Base-by-base conservation (phyloP, 2,888 invertebrate genomes). In the Agriopis marginaria region DNA sequence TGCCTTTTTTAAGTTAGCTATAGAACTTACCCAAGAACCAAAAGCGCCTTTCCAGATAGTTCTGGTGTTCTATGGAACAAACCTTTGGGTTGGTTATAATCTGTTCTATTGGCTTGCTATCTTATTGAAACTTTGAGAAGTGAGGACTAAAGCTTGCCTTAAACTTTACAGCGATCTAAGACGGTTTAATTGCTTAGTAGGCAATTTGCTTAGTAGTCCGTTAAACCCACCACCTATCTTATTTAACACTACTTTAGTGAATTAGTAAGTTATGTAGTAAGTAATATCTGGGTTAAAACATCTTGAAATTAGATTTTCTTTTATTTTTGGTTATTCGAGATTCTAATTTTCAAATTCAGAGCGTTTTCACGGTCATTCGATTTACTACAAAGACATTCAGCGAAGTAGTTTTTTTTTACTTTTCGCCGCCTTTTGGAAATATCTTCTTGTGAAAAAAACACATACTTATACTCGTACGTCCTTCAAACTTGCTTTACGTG, bases 11-110 rank as follows among this genome's bases (percentile, higher is more conserved):
- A 32, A 23, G 17, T 3, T 32, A 32, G 32, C n/a, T 11, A 2
- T 12, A 47, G 10, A 3, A 47, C 47, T 11, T 6, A 12, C 9
- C 0, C 3, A 40, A 40, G 11, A 12, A 9, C n/a, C 1, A 40
- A 10, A 1, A 55, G 8, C 5, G 32, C 8, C 14, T 50, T 49
- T 61, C 61, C 11, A 51, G 39, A 3, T 42, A 51, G 3, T 39
- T 32, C 3, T 39, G 1, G 42, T 61, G 23, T 51, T 62, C 62
- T 32, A 23, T 45, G 53, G 9, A 32, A n/a, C 23, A 58, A 47
- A 75, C 70, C 70, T 70, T 66, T 67, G 56, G 56, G 58, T 65
- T 70, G 55, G 70, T 66, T 66, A 58, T 71, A 65, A 75, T 75
- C 75, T 68, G 56, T 51, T 51, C 17, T 44, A 63, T 67, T 58